Conservation (phyloP, 2,797 vertebrate genomes). For the Diglossa cyanea region DNA sequence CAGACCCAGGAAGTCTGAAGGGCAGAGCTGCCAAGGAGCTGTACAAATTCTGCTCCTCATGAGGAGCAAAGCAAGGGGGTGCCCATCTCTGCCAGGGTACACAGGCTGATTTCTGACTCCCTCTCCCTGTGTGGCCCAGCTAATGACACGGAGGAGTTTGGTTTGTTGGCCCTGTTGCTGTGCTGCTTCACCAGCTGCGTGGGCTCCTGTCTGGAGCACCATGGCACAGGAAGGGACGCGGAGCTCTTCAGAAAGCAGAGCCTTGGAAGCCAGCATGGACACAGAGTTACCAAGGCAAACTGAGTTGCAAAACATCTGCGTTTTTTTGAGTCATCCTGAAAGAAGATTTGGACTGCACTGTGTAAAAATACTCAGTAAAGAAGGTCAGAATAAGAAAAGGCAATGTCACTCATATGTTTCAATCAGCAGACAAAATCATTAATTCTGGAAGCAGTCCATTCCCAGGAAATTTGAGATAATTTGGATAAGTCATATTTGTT, state of each 20-base stretch:
- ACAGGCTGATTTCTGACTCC: background rate
- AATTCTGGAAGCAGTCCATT: background rate
- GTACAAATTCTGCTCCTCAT: background rate
- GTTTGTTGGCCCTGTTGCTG: background rate
- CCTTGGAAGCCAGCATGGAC: background rate
- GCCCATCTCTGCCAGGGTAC: background rate
- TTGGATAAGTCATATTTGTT: background rate
- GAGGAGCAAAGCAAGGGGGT: background rate
- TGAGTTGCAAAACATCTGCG: background rate
- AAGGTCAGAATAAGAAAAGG: background rate
- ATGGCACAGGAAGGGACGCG: fast-evolving
- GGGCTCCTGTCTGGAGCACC: background rate
- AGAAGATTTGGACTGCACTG: background rate
- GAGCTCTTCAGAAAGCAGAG: background rate
- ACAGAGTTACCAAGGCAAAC: background rate
- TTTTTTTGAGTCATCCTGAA: background rate
- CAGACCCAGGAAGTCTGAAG: background rate
- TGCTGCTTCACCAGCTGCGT: background rate
- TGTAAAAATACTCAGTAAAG: background rate
- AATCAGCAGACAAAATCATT: background rate
- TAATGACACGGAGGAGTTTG: background rate
- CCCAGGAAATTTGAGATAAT: background rate
- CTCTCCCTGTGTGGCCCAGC: fast-evolving
- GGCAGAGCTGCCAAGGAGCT: background rate
- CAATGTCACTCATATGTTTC: background rate